These are phyloP conservation scores for Watsonalla cultraria DNA, from an alignment of 2,888 invertebrate genomes.

Conservation along the genomic window DNA sequence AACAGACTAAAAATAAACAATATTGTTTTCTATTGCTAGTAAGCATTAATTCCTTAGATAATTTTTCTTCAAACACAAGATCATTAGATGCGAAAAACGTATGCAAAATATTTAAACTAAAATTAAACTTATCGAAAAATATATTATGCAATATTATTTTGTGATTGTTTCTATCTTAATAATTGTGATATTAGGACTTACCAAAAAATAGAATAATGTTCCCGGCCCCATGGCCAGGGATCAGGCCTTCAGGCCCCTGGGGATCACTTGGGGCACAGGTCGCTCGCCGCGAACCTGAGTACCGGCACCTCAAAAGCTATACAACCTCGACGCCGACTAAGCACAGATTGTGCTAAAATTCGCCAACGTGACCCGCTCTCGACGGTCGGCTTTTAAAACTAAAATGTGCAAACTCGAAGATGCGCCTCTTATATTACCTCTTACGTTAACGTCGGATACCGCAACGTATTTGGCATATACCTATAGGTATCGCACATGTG, in stretches of 20 bases:
- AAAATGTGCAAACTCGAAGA: conserved; percentile 76
- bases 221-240: conserved; percentile 73
- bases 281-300: conserved; percentile 28
- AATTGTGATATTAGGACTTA: conserved; percentile 35
- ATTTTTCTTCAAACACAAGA: too few relatives aligned
- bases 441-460: conserved; percentile 73
- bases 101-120: too few relatives aligned
- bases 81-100: too few relatives aligned
- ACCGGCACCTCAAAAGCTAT: conserved; percentile 41
- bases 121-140: too few relatives aligned
- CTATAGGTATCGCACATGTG: conserved; percentile 40
- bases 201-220: conserved; percentile 59
- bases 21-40: too few relatives aligned
- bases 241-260: conserved; percentile 49
- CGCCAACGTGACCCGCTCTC: conserved; percentile 69
- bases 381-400: conserved; percentile 70
- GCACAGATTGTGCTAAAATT: conserved; percentile 51
- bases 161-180: not conserved
- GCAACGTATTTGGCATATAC: conserved; percentile 74
- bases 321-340: conserved; percentile 41
- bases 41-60: too few relatives aligned
- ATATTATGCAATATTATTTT: not conserved
- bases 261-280: conserved; percentile 23
- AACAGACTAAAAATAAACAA: too few relatives aligned
- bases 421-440: conserved; percentile 78